A percentile compares a stretch with the other conserved stretches of the same genome.
These are phyloP conservation scores for Gymnocypris eckloni DNA, from an alignment of 2,797 vertebrate genomes.

Conservation along the genomic window DNA sequence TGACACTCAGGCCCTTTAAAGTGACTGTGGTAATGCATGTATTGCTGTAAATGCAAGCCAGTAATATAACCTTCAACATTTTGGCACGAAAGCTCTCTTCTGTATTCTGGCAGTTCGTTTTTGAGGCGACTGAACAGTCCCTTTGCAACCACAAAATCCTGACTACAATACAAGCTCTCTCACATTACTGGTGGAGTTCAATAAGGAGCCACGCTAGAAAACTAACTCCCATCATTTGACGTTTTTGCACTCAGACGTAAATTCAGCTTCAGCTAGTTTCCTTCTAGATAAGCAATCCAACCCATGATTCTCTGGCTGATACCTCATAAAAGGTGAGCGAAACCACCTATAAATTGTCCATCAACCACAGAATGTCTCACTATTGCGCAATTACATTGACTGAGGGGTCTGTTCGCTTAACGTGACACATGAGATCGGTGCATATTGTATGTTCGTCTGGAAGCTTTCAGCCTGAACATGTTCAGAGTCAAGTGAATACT, in stretches of 20 bases:
- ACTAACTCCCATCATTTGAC: slow-evolving; percentile 9
- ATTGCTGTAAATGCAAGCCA: slow-evolving; percentile 64
- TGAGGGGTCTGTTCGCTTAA: slow-evolving; percentile 33
- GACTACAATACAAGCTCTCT: slow-evolving; percentile 1
- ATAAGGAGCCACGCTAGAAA: background rate
- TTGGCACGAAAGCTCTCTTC: slow-evolving; percentile 1
- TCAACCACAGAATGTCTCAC: slow-evolving; percentile 17
- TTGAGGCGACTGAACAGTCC: slow-evolving; percentile 32
- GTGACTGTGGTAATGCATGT: slow-evolving; percentile 60
- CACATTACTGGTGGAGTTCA: background rate
- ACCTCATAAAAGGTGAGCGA: slow-evolving; percentile 69
- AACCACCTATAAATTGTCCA: slow-evolving; percentile 47
- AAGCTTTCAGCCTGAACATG: slow-evolving; percentile 40
- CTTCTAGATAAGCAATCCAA: slow-evolving; percentile 63
- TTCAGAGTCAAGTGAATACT: slow-evolving; percentile 24
- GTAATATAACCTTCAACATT: slow-evolving; percentile 40
- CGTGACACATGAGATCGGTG: slow-evolving; percentile 26
- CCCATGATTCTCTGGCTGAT: slow-evolving; percentile 68
- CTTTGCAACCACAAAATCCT: slow-evolving; percentile 21
- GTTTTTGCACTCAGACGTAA: slow-evolving; percentile 68
- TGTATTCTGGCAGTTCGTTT: slow-evolving; percentile 14
- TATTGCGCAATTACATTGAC: slow-evolving; percentile 11
- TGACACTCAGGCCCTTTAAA: slow-evolving; percentile 66
- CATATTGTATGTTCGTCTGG: slow-evolving; percentile 38
- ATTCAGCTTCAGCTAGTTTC: slow-evolving; percentile 67